Evolutionary conservation across 2,888 invertebrate genomes (phyloP).

Genomic region (Lasioglossum leucozonium): DNA sequence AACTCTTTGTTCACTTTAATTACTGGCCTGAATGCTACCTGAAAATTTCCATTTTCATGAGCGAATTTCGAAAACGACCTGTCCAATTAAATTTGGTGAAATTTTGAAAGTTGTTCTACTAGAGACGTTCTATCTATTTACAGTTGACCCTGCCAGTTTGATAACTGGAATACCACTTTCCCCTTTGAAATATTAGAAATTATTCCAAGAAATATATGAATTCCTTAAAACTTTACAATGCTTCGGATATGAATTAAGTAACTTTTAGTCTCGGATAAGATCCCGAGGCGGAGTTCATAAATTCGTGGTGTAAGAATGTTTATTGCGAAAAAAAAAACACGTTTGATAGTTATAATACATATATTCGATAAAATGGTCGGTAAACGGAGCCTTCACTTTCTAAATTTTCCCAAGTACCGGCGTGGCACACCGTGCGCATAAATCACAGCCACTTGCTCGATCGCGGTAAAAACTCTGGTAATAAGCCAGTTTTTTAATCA

Average conservation of each 20-base stretch:
- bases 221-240: too few relatives aligned
- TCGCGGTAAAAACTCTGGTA: background rate
- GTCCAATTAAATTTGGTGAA: background rate
- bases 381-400: constrained; percentile 4
- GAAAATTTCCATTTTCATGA: background rate
- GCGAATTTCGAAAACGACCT: background rate
- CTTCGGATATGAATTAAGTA: background rate
- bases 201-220: too few relatives aligned
- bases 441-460: constrained; percentile 2
- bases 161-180: background rate
- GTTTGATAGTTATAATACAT: background rate
- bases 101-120: background rate
- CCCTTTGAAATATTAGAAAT: too few relatives aligned
- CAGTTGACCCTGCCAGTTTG: too few relatives aligned
- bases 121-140: background rate
- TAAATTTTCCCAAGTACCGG: constrained; percentile 5
- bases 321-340: background rate
- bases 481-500: constrained; percentile 11
- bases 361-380: background rate
- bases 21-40: background rate
- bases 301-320: background rate
- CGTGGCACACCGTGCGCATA: background rate
- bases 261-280: background rate
- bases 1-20: background rate
- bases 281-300: background rate